Evolutionary conservation across 1,140 invertebrate genomes (phyloP).

Genomic region (Conus betulinus): DNA sequence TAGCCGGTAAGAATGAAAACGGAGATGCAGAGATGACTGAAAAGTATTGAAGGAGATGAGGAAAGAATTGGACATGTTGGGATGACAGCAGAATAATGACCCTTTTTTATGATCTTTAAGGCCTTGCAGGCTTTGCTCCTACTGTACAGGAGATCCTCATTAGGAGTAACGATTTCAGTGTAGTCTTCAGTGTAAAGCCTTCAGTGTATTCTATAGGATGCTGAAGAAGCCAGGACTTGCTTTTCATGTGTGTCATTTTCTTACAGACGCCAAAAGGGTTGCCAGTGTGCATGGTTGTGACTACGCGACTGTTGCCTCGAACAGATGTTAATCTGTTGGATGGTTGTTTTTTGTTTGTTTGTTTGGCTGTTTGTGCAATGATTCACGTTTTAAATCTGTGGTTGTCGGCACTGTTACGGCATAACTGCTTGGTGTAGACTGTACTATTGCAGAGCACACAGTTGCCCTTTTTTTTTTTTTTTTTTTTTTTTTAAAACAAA

Average conservation of each 20-base stretch:
- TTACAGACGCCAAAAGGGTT: not conserved
- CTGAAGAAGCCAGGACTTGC: not conserved
- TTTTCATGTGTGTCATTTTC: no score
- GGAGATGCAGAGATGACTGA: no score
- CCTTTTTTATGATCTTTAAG: no score
- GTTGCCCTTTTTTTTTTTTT: not conserved
- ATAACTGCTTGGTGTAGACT: not conserved
- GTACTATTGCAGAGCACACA: constrained; percentile 7
- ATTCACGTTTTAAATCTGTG: not conserved
- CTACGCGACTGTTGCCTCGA: constrained; percentile 10
- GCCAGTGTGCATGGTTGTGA: constrained; percentile 24
- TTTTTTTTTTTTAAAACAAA: not conserved
- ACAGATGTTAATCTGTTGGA: constrained; percentile 3
- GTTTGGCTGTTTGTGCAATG: constrained; percentile 2
- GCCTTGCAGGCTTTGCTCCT: not conserved
- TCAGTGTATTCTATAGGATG: not conserved
- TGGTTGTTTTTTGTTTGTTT: no score
- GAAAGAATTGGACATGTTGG: no score
- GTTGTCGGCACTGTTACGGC: constrained; percentile 7
- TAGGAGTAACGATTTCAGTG: no score
- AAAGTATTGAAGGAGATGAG: no score
- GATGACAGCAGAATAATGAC: no score
- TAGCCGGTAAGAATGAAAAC: no score
- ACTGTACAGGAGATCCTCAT: no score
- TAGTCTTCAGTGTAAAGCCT: no score